Base-by-base conservation (phyloP, 35 echinoderm and acorn worm species). In the Heliocidaris tuberculata region DNA sequence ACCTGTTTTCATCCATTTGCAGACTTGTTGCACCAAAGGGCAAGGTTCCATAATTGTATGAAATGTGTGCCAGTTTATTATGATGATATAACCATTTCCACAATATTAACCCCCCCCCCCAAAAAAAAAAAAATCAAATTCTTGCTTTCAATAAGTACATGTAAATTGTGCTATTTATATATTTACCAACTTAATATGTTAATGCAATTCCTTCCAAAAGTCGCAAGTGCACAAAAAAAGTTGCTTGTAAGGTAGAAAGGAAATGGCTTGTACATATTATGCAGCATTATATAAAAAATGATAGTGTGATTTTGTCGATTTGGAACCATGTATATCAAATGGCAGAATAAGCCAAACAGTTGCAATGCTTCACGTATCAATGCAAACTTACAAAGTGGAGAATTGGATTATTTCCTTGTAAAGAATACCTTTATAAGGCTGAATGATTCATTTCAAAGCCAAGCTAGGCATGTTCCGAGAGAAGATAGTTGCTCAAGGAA, bases 91-190 rank as follows among this genome's bases (percentile, higher is more conserved):
- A 78, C 65, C 6, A 24, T 7, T 56, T n/a, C 65, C 21, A 27
- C 21, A 70, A 21, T 6, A n/a, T 78, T 78, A n/a, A n/a, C n/a
- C n/a, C n/a, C n/a, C n/a, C n/a, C n/a, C n/a, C n/a, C 65, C n/a
- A n/a, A n/a, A 78, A 56, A 56, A 42, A n/a, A 78, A 15, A 56
- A 56, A 56, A 42, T 0, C 35, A 42, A 56, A 56, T 10, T 9
- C 15, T 10, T 13, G 15, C 52, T 56, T 56, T 56, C 65, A 27
- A 78, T 78, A 17, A 6, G 2, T 78, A 27, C 24, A 16, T n/a
- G n/a, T n/a, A n/a, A n/a, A n/a, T 71, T 78, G 65, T 78, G 65
- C 27, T 78, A 78, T 78, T 78, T 78, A 21, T 78, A 78, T 78
- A 78, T 78, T n/a, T 78, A 78, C 65, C 65, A 78, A 78, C 19